Evolutionary conservation across 2,888 invertebrate genomes (phyloP), one percentile per base, ranked within the genome.

Genomic region (Flabesymbios commensalis): DNA sequence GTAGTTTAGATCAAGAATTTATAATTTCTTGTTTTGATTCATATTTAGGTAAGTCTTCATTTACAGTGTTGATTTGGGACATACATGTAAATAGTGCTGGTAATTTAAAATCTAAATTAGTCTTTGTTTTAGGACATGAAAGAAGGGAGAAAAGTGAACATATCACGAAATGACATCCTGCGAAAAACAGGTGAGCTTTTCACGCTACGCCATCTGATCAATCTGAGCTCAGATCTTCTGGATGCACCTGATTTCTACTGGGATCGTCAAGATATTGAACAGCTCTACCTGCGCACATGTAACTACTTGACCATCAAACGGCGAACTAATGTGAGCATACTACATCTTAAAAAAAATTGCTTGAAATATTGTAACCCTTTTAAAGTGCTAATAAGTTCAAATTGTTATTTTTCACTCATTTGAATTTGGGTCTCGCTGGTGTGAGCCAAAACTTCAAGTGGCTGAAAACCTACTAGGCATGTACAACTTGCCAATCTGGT

Each of bases 201-300:
- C 79, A 90, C 92, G 0, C 85, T 96, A 32, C 87, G 94, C 3
- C 95, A 96, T 83, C 87, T 90, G 24, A 89, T 98, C 57, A 98
- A 94, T 83, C 86, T 98, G 68, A 93, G 94, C 72, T 96, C 96
- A 0, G 96, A 97, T 82, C 85, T 97, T 45, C 84, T 97, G 69
- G 96, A 96, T 81, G 93, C 93, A 0, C 96, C 97, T 0, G 98
- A 98, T 84, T 95, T 96, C 84, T 98, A 98, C 84, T 98, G 98
- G 98, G 97, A 98, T 76, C 88, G 94, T 57, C 94, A 95, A 73
- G 87, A 91, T 57, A 84, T 97, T 32, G 97, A 97, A 84, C 85
- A 84, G 0, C 85, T 97, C 4, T 98, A 95, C 83, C 87, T 89
- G 61, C 88, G 90, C 76, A 90, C 91, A 0, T 90, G 90, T 66